Evolutionary conservation across 2,113 vertebrate genomes (phyloP), one percentile per base, ranked within the genome.

Genomic region (Donacobius atricapilla): DNA sequence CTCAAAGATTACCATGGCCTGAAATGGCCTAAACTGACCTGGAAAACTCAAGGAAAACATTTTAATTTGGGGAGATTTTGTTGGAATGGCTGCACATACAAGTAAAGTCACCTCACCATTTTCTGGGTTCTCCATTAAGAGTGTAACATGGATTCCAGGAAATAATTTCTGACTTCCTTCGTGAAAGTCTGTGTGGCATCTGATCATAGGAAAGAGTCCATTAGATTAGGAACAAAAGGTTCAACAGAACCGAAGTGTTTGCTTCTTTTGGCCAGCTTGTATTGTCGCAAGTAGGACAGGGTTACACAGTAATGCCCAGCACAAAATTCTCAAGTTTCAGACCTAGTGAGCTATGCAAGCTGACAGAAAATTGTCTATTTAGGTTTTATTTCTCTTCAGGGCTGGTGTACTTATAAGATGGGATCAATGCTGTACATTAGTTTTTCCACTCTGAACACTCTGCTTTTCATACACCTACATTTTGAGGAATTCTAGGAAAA

Each of bases 401-500:
- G 20, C 20, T 77, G 17, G 10, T 82, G 48, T 24, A 65, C 39
- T 85, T 82, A 60, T 21, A 76, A 56, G 48, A 39, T 33, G 13
- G 35, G 50, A 61, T 50, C 50, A 54, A 3, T 1, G 2, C 8
- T 53, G 10, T 37, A 39, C 7, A 9, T 45, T 23, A 64, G 13
- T 63, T 75, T 82, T 35, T 66, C 48, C 19, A 16, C 22, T 78
- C 48, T 45, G 27, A 82, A 58, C 58, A 54, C 19, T 61, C 40
- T 81, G 35, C 25, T 71, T 89, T 83, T 78, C 25, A 63, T 54
- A 30, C 5, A 40, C 10, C 9, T 50, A 22, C 9, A 44, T 84
- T 82, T 82, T 60, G 50, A 83, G 39, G 33, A 89, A 89, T 81
- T 95, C 17, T 11, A 80, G 50, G 54, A 75, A 83, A 78, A 66